phyloP scores from a whole-genome alignment of 2,113 vertebrate genomes.

The Tyto alba region DNA sequence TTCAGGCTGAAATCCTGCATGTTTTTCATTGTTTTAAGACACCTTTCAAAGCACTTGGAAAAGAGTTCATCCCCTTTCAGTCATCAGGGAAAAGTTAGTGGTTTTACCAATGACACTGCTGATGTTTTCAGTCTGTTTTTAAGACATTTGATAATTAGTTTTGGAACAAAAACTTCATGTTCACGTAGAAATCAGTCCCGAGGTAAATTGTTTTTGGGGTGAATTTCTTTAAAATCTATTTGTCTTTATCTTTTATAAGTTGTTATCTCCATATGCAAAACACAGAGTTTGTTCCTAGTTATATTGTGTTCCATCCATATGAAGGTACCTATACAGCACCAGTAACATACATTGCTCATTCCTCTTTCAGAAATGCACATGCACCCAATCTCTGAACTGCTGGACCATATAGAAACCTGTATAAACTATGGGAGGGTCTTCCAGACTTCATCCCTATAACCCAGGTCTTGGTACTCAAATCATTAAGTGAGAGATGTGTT shows the following conservation, averaged over 20 bases:
- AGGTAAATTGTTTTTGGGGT: neutral
- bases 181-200: neutral
- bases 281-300: neutral
- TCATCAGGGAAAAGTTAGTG: neutral
- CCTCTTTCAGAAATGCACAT: neutral
- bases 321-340: neutral
- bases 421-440: neutral
- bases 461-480: neutral
- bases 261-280: neutral
- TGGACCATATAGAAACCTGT: neutral
- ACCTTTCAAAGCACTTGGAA: neutral
- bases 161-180: neutral
- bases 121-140: neutral
- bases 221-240: neutral
- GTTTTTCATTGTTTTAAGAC: neutral
- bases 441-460: neutral
- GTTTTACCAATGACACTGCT: neutral
- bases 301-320: neutral
- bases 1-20: neutral
- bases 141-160: neutral
- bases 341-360: accelerated
- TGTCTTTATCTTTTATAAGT: neutral
- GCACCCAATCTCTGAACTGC: neutral
- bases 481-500: neutral
- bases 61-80: neutral